Base-by-base conservation (phyloP, 2,888 invertebrate genomes). In the Yponomeuta cagnagella region DNA sequence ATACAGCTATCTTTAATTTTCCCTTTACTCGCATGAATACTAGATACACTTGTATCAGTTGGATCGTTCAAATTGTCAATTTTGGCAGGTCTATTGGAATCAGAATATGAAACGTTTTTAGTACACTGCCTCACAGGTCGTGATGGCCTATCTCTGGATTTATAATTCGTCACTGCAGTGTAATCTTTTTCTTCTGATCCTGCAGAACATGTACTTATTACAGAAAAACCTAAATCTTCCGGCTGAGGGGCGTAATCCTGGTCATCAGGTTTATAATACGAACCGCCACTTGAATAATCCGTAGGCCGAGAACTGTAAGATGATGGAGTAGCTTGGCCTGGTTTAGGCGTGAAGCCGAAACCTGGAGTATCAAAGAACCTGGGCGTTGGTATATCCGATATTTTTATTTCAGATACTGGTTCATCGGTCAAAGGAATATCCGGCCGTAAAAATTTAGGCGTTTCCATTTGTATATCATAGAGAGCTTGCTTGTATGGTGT, bases 251-350 rank as follows among this genome's bases (percentile, higher is more conserved):
- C 73, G 73, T 86, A 89, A 76, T 94, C 94, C 71, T 93, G 93
- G 76, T 94, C 94, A 77, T 94, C 94, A 0, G 94, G 94, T 73
- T 93, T 93, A 76, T 94, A 94, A 76, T 94, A 94, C 2, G 94
- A 94, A 2, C 94, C 93, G 6, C 94, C 90, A 71, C 94, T 94
- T 10, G 94, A 94, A 80, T 94, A 94, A 75, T 94, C 94, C 1
- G 94, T 94, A 64, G 89, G 90, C 8, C 92, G 83, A 43, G 90
- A 90, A 12, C 87, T 86, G 77, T 89, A 92, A 3, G 90, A 87
- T 0, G 88, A 87, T 15, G 92, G 92, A 2, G 92, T 92, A 48
- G 86, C 81, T 72, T 83, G 80, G 0, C 76, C 72, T 10, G 77
- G 79, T 77, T 86, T 88, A n/a, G 89, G 85, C 63, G 84, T 84